Evolutionary conservation across 1,140 invertebrate genomes (phyloP), one percentile per base, ranked within the genome.

Genomic region (Drosophila baimaii): DNA sequence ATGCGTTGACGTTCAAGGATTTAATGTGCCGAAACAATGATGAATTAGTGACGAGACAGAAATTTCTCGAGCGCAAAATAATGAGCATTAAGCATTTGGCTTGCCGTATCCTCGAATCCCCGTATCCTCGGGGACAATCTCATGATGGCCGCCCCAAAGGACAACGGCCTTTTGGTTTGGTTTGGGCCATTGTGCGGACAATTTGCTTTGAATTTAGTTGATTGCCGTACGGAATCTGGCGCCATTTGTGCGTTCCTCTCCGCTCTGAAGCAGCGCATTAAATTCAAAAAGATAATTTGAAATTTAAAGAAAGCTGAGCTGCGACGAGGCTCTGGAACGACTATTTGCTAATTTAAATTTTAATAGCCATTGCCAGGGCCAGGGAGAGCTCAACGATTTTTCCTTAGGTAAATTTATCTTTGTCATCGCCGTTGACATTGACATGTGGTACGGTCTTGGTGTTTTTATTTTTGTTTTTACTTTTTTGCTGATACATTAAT

Each of bases 1-100:
- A 89, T 89, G 84, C 84, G 84, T 89, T 89, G 84, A 89, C 80
- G 85, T 89, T 89, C 80, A 81, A 89, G 84, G 85, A 89, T 89
- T 89, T 89, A 89, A 89, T 89, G 84, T 89, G 84, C 84, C 85
- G 84, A 89, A 89, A 89, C 84, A 89, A 89, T 89, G 84, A 89
- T 89, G 84, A 89, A 89, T 89, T 89, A 89, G 84, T 89, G 84
- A 89, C 84, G 84, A 89, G 84, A 90, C 84, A 89, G 85, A 89
- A 89, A 90, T 89, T 89, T 89, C 84, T 89, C 84, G 80, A 89
- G 85, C 84, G 84, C 77, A 89, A 89, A 90, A 89, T 89, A 89
- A 89, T 89, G 84, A 89, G 61, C 61, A 63, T 63, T 63, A 63
- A 81, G 55, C 77, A 63, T 84, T 84, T 66, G 62, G 84, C 65